Evolutionary conservation across 2,797 vertebrate species (phyloP), one percentile per base, ranked within the genome.

Genomic region (Sciaenops ocellatus): DNA sequence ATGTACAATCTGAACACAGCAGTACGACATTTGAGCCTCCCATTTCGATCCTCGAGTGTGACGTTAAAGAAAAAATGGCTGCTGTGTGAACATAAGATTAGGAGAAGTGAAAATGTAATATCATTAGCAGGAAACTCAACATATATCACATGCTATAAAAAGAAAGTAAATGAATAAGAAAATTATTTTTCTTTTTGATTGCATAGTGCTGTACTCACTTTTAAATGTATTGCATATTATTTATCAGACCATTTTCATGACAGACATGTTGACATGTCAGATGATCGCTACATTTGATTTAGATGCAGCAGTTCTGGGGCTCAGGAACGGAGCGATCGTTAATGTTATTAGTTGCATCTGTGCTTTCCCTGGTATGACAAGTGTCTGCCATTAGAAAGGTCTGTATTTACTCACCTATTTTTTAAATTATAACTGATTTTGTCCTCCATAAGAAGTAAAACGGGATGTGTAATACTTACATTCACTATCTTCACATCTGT

Each of bases 401-500:
- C 9, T 54, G 4, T 38, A 20, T 64, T 65, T 65, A 3, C 5
- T 62, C 7, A 51, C 2, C 3, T 62, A 1, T 12, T 46, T 42
- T 34, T 38, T 11, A 7, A 28, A 62, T 18, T 1, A 30, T 10
- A 28, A 44, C 54, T 57, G 67, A 73, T 83, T 85, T 82, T 87
- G 34, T 76, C 70, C 64, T 85, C 79, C 68, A 83, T 44, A 56
- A 46, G 5, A n/a, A 59, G 22, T 42, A 54, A 66, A 70, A 6
- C 54, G 11, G 20, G 34, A 59, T 73, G 3, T 73, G 3, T 41
- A 82, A 62, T 80, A 69, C 55, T 73, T 65, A 85, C 60, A 82
- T 86, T 91, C 41, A 81, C 3, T 61, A 59, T 54, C 76, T 84
- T 73, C 26, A 56, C 3, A 61, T 65, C 28, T 51, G 41, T 66